A percentile compares a stretch with the other conserved stretches of the same genome.
phyloP scores from a whole-genome alignment of 2,888 invertebrate genomes.

The Synergus umbraculus region DNA sequence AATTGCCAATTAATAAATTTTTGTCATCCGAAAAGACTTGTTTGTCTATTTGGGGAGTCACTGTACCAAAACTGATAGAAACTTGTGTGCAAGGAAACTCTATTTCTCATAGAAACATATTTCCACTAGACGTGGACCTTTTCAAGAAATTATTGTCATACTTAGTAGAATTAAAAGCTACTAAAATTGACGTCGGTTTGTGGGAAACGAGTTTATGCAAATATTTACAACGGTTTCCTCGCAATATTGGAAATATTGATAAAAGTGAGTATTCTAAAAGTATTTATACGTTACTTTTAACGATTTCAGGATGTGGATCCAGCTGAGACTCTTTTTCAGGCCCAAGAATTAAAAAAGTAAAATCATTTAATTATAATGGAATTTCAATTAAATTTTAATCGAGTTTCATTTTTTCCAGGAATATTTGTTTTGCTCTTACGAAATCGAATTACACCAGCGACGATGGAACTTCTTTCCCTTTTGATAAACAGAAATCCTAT shows the following conservation, averaged over 20 bases:
- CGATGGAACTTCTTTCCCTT: constrained; percentile 80
- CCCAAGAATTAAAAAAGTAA: too few relatives aligned
- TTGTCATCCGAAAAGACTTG: constrained; percentile 76
- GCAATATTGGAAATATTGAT: constrained; percentile 79
- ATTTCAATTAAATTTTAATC: background rate
- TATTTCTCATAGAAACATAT: constrained; percentile 8
- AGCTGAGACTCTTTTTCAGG: too few relatives aligned
- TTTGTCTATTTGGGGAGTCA: constrained; percentile 80
- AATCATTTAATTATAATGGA: background rate
- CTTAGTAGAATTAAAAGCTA: constrained; percentile 60
- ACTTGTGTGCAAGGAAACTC: constrained; percentile 74
- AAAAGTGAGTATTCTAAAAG: constrained; percentile 77
- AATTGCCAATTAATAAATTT: constrained; percentile 73
- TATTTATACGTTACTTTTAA: background rate
- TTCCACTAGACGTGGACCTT: constrained; percentile 57
- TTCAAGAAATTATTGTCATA: constrained; percentile 59
- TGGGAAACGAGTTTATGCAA: constrained; percentile 80
- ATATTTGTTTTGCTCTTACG: constrained; percentile 60
- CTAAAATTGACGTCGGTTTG: constrained; percentile 72
- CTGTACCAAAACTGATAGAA: constrained; percentile 81
- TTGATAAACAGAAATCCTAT: constrained; percentile 80
- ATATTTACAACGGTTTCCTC: constrained; percentile 82
- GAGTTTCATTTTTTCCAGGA: constrained; percentile 56
- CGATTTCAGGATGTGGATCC: too few relatives aligned
- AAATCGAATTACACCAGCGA: constrained; percentile 67